A percentile compares a stretch with the other conserved stretches of the same genome.
Evolutionary conservation across 2,113 vertebrate genomes (phyloP).

Genomic region (Stigmatopora argus): DNA sequence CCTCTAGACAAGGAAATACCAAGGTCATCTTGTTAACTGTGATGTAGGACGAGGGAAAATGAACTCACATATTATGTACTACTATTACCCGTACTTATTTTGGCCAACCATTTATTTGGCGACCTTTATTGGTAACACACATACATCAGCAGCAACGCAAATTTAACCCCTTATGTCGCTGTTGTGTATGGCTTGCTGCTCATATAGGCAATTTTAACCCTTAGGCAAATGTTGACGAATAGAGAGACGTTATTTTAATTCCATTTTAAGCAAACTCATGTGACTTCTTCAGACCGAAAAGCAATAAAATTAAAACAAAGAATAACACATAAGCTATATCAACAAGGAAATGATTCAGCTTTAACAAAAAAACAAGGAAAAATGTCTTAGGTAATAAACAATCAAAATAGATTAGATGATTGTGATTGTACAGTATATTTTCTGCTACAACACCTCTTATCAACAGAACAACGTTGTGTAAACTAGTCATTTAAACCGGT

Average conservation of each 20-base stretch:
- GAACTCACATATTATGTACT: not conserved
- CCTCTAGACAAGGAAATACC: constrained; percentile 47
- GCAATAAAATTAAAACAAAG: constrained; percentile 2
- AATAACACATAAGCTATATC: too few relatives aligned
- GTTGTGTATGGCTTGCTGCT: too few relatives aligned
- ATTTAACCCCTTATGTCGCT: too few relatives aligned
- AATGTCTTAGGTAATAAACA: not conserved
- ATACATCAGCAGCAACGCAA: too few relatives aligned
- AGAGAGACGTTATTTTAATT: not conserved
- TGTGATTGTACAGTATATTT: not conserved
- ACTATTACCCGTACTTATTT: not conserved
- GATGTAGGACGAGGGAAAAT: not conserved
- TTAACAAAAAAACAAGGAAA: not conserved
- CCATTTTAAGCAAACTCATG: not conserved
- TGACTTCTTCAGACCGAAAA: not conserved
- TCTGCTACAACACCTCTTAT: constrained; percentile 5
- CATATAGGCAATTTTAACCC: not conserved
- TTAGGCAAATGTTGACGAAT: not conserved
- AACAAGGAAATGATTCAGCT: not conserved
- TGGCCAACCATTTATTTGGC: not conserved
- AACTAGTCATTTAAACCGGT: constrained; percentile 41
- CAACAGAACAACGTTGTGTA: constrained; percentile 2
- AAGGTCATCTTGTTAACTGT: not conserved
- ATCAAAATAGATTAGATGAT: not conserved
- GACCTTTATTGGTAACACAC: too few relatives aligned